Base-by-base conservation (phyloP, 2,797 vertebrate species). In the Semaprochilodus insignis region DNA sequence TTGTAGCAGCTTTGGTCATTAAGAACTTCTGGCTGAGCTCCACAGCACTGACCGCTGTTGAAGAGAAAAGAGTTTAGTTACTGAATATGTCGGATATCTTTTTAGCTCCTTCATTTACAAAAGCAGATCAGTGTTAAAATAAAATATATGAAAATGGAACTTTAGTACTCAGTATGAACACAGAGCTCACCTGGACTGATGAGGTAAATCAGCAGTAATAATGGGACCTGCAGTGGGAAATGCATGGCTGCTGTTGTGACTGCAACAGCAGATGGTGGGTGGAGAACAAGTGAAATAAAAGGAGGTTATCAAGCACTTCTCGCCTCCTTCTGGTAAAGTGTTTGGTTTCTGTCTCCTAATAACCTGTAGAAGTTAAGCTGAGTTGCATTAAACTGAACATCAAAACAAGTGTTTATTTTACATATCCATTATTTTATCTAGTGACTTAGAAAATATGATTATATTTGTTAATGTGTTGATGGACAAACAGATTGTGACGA, bases 21-120 rank as follows among this genome's bases (percentile, higher is more conserved):
- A 81, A 78, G 25, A 83, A 19, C n/a, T 83, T 87, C 69, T 87
- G 77, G 21, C 75, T 25, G 14, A 81, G 72, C 52, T 66, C 10
- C 6, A 13, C 74, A 17, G 54, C 74, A 62, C 52, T 78, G 60
- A 44, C 34, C 27, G 63, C 85, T 82, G 72, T 34, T 59, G 51
- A 62, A 80, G 54, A 48, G 23, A 74, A 54, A 65, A 67, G 2
- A 31, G 44, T n/a, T 44, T 2, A 10, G 15, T 25, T 62, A 10
- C 1, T 8, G 15, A 17, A 19, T 2, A 67, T 15, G 4, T 3
- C 27, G 14, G 13, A 59, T 21, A 36, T 17, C 6, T 27, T 86
- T 40, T 10, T 23, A 23, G 21, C 1, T 59, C 17, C 0, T n/a
- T 59, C 10, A 11, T 59, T 10, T 59, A 10, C n/a, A 40, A 40